A percentile compares a stretch with the other conserved stretches of the same genome.
phyloP scores from a whole-genome alignment of 2,113 vertebrate species.

The Actenoides hombroni region DNA sequence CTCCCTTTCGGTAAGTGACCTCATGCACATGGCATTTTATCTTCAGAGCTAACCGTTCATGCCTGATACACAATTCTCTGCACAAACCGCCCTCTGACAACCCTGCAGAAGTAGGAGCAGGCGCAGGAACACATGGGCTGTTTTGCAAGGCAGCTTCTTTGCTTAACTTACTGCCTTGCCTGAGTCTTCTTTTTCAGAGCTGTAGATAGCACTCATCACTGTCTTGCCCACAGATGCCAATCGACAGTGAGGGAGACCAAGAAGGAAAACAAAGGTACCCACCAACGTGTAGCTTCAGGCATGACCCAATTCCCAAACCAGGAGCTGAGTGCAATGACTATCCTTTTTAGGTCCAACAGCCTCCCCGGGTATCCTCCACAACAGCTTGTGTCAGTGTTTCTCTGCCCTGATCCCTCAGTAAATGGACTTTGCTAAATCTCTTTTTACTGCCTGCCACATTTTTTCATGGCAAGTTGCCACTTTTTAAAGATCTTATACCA shows the following conservation, averaged over 20 bases:
- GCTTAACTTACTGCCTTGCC: constrained; percentile 16
- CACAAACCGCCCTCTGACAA: constrained; percentile 47
- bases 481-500: neutral
- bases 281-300: neutral
- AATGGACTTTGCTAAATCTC: neutral
- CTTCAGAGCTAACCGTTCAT: neutral
- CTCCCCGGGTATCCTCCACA: neutral
- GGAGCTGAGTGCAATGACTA: neutral
- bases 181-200: neutral
- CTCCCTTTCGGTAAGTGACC: neutral
- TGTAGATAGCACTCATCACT: neutral
- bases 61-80: neutral
- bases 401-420: neutral
- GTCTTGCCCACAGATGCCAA: constrained; percentile 2
- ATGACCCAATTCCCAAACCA: neutral
- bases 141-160: constrained; percentile 18
- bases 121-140: constrained; percentile 2
- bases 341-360: fast-evolving
- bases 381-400: neutral
- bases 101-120: constrained; percentile 17
- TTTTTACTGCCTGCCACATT: neutral
- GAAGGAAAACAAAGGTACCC: neutral
- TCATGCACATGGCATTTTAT: constrained; percentile 2
- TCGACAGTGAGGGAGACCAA: neutral
- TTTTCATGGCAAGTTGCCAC: constrained; percentile 2